These are phyloP conservation scores for Malacoctenus gilli DNA, from an alignment of 2,797 vertebrate species.

Conservation along the genomic window DNA sequence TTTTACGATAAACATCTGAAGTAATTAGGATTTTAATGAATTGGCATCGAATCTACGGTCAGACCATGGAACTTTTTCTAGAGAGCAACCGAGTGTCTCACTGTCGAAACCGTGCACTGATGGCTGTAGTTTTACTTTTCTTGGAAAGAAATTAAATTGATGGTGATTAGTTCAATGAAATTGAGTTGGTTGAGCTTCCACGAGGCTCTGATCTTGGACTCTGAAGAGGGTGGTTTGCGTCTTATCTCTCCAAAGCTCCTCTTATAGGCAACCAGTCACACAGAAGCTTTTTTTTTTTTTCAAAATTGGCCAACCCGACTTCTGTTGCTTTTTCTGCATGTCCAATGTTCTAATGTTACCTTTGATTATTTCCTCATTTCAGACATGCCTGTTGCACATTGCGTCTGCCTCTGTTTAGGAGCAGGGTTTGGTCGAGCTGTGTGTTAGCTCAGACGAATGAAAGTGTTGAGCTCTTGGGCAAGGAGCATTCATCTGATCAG, in stretches of 20 bases:
- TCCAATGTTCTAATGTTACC: too few species aligned
- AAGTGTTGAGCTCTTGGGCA: conserved; percentile 61
- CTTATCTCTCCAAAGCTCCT: too few species aligned
- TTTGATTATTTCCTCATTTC: neutral
- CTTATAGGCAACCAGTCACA: too few species aligned
- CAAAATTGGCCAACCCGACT: too few species aligned
- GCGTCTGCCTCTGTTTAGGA: conserved; percentile 20
- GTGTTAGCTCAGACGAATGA: conserved; percentile 42
- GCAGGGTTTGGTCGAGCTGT: conserved; percentile 10
- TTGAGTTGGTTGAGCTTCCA: neutral
- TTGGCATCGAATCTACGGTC: neutral
- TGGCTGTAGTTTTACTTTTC: neutral
- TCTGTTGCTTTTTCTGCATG: neutral
- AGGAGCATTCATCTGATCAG: conserved; percentile 73
- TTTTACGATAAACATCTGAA: too few species aligned
- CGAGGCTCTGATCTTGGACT: neutral
- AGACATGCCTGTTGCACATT: conserved; percentile 34
- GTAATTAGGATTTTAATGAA: neutral
- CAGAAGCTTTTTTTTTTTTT: too few species aligned
- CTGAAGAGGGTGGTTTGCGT: neutral
- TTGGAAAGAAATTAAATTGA: too few species aligned
- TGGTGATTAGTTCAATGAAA: too few species aligned
- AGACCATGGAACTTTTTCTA: neutral
- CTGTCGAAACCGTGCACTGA: neutral
- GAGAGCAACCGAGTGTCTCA: neutral